Conservation (phyloP, 2,797 vertebrate genomes). For the Enteromius mattozi region DNA sequence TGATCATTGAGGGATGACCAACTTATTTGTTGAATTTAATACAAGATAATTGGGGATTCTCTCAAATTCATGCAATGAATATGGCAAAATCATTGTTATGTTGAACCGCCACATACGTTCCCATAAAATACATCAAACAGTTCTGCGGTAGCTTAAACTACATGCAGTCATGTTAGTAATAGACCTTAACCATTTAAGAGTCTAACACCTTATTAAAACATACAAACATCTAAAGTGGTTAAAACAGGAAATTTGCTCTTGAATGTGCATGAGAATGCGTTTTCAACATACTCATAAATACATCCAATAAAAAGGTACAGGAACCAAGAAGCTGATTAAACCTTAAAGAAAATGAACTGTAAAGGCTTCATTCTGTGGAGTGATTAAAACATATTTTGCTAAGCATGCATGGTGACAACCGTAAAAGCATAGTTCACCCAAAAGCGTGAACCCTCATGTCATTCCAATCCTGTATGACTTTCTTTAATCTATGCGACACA, state of each 20-base stretch:
- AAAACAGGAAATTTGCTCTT: constrained; percentile 27
- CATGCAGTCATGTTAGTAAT: constrained; percentile 50
- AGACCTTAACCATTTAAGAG: constrained; percentile 59
- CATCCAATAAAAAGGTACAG: constrained; percentile 1
- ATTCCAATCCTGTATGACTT: neutral
- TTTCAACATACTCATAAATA: neutral
- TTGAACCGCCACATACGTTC: constrained; percentile 62
- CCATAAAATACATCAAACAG: constrained; percentile 75
- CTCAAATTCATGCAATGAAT: constrained; percentile 13
- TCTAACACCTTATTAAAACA: constrained; percentile 66
- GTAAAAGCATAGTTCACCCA: neutral
- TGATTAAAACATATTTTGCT: neutral
- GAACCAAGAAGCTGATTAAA: constrained; percentile 24
- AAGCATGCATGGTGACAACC: neutral
- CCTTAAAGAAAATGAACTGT: neutral
- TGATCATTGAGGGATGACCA: neutral
- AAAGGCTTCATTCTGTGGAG: neutral
- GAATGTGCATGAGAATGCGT: constrained; percentile 7
- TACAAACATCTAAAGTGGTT: constrained; percentile 41
- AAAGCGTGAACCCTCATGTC: neutral
- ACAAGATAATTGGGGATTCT: neutral
- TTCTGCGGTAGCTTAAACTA: constrained; percentile 53
- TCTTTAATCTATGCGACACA: neutral
- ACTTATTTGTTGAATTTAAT: neutral
- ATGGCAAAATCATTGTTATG: constrained; percentile 48